Base-by-base conservation (phyloP, 1,140 invertebrate genomes). In the Sipha flava region DNA sequence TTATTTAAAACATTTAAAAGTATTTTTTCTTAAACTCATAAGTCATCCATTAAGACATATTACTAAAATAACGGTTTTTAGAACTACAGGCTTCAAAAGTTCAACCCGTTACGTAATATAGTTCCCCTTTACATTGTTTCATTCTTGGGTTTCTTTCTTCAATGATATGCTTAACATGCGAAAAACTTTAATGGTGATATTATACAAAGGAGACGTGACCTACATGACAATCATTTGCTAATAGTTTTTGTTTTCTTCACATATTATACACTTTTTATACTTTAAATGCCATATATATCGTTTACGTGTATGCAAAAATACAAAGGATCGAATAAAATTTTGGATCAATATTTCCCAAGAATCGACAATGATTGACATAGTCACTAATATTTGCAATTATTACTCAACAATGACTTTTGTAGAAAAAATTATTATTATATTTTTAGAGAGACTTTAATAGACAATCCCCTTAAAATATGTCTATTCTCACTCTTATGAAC, bases 241-340 rank as follows among this genome's bases (percentile, higher is more conserved):
- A 59, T 77, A 77, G 73, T 77, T 77, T 77, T 77, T 57, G 34
- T 77, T 47, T 70, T 57, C 29, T 77, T 77, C 52, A 4, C 23
- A 6, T 59, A 40, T 10, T 4, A 70, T 29, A 47, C 59, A 23
- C 23, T 21, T 54, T 77, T 43, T 34, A 29, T 59, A 43, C 40
- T 10, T 26, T 43, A 16, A 26, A 68, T 43, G 21, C 26, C 37
- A 23, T 57, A 64, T 64, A 64, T 37, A n/a, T 45, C 64, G 7
- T 26, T 68, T 34, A 14, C 37, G 26, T 31, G 26, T 29, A n/a
- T 9, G 18, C 26, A 31, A 64, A 37, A 37, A 64, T 31, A 37
- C 31, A 37, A 66, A 66, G 4, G 10, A 66, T 40, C 34, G 23
- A 43, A 23, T n/a, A 34, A 62, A 62, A 62, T 16, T 18, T 26